Conservation (phyloP, 2,113 vertebrate species). For the Melanocharis versteri region DNA sequence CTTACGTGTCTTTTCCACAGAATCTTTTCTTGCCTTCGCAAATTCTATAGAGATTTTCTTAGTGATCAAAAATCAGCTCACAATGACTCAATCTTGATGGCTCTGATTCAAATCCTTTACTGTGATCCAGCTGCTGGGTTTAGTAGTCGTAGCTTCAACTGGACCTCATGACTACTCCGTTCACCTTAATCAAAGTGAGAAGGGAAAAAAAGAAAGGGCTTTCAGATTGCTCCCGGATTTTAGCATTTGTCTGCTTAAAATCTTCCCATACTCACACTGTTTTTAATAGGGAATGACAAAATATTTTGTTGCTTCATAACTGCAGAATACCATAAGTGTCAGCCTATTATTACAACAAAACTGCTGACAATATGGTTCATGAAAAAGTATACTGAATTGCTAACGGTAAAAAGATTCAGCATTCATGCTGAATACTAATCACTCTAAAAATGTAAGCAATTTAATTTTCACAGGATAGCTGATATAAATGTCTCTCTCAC, state of each 20-base stretch:
- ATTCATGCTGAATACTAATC: background rate
- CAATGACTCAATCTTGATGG: fast-evolving
- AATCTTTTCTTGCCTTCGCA: background rate
- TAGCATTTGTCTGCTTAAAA: background rate
- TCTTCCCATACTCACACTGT: background rate
- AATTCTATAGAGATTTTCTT: background rate
- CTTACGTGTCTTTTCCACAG: background rate
- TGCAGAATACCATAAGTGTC: background rate
- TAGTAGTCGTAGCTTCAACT: background rate
- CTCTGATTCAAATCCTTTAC: background rate
- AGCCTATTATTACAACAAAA: background rate
- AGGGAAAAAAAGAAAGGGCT: background rate
- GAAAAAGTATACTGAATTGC: background rate
- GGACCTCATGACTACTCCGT: background rate
- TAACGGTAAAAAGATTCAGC: background rate
- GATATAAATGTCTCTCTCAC: background rate
- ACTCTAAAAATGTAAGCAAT: background rate
- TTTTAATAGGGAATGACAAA: background rate
- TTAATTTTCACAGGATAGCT: background rate
- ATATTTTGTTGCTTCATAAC: background rate
- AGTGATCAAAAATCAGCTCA: background rate
- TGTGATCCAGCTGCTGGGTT: background rate
- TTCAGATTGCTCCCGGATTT: background rate
- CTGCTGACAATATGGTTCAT: background rate
- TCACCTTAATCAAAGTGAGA: background rate